A percentile compares a stretch with the other conserved stretches of the same genome.
phyloP scores from a whole-genome alignment of 30 jellyfish, hydroid and myxozoan genomes.

The Turritopsis dohrnii region DNA sequence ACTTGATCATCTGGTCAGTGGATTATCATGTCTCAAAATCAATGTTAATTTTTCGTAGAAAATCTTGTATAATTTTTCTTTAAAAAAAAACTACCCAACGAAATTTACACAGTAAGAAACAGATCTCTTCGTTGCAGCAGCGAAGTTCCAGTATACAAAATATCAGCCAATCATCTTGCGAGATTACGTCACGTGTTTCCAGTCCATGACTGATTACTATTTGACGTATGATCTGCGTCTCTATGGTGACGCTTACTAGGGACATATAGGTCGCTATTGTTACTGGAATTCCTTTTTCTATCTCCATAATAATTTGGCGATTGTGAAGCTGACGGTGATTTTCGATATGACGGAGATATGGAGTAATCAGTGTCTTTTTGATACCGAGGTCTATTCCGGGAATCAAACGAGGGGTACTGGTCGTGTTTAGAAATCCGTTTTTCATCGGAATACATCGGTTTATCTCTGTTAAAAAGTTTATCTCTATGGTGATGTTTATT shows the following conservation, averaged over 20 bases:
- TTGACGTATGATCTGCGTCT: background rate
- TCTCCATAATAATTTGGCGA: slow-evolving; percentile 22
- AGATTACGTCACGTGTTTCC: slow-evolving; percentile 12
- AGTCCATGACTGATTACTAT: slow-evolving; percentile 6
- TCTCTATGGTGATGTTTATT: slow-evolving; percentile 6
- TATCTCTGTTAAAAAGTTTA: slow-evolving; percentile 12
- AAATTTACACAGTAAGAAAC: background rate
- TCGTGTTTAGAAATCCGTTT: background rate
- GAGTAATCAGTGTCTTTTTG: slow-evolving; percentile 3
- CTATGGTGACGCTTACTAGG: background rate
- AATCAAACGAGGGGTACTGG: slow-evolving; percentile 11
- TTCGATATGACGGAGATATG: slow-evolving; percentile 10
- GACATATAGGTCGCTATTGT: slow-evolving; percentile 2
- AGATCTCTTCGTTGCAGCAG: background rate
- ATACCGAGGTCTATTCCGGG: slow-evolving; percentile 25
- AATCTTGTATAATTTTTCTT: background rate
- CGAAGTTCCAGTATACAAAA: no score
- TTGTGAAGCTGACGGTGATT: slow-evolving; percentile 29
- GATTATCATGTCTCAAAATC: background rate
- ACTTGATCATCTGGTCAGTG: background rate
- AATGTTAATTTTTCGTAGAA: background rate
- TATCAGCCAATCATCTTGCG: background rate
- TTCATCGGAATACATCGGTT: background rate
- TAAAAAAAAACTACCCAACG: background rate
- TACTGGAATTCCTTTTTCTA: slow-evolving; percentile 24